These are phyloP conservation scores for Corythaeola cristata DNA, from an alignment of 2,113 vertebrate species.

Conservation along the genomic window DNA sequence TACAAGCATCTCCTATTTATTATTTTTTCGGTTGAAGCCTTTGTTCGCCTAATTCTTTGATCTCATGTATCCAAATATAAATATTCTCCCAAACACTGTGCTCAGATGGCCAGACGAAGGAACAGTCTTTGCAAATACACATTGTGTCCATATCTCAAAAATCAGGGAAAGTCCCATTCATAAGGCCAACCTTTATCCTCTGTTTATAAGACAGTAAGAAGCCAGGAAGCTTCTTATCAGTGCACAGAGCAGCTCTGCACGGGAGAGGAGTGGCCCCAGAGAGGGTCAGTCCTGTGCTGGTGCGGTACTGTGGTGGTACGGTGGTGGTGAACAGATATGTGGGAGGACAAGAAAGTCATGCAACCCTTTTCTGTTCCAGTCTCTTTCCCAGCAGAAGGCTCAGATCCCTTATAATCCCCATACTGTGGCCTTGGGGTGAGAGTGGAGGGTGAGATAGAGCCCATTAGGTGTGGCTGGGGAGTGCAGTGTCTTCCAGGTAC, in stretches of 20 bases:
- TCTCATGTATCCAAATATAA: not conserved
- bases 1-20: constrained; percentile 15
- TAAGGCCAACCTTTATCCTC: not conserved
- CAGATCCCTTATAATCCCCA: not conserved
- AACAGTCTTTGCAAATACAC: constrained; percentile 5
- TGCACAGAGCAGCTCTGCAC: not conserved
- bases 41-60: constrained; percentile 24
- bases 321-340: not conserved
- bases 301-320: rapidly evolving
- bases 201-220: constrained; percentile 6
- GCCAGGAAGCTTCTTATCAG: not conserved
- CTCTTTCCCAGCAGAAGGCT: not conserved
- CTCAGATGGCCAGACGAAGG: constrained; percentile 34
- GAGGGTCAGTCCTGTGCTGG: not conserved
- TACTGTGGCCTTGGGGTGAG: not conserved
- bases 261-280: not conserved
- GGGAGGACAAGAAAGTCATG: not conserved
- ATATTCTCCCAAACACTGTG: not conserved
- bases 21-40: constrained; percentile 34
- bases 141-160: constrained; percentile 45
- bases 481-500: not conserved
- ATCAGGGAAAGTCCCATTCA: not conserved
- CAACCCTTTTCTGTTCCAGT: not conserved
- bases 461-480: not conserved
- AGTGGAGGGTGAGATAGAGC: not conserved